Conservation (phyloP, 2,888 invertebrate species). For the Coenonympha glycerion region DNA sequence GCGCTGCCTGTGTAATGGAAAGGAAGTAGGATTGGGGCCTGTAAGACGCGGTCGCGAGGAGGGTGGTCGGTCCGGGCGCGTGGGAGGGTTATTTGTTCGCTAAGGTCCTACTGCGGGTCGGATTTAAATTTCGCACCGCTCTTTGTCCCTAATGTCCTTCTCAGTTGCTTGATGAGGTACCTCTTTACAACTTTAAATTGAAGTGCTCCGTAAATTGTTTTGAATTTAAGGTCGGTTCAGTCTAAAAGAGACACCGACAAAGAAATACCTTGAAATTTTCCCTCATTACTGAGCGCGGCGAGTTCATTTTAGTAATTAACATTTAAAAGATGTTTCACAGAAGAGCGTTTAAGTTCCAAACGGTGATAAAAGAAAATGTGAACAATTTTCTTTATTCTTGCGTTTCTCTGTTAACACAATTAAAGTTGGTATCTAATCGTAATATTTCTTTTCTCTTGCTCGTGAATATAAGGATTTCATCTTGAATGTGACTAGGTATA, state of each 20-base stretch:
- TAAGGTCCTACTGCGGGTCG: conserved; percentile 67
- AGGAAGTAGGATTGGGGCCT: conserved; percentile 75
- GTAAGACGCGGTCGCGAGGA: conserved; percentile 75
- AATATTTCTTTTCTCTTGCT: too few relatives aligned
- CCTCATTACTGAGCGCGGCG: conserved; percentile 19
- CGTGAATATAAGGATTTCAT: too few relatives aligned
- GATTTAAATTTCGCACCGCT: conserved; percentile 67
- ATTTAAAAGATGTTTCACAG: conserved; percentile 15
- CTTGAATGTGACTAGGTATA: too few relatives aligned
- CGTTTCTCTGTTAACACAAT: not conserved
- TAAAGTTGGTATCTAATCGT: too few relatives aligned
- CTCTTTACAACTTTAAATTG: conserved; percentile 68
- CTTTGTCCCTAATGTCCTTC: conserved; percentile 60
- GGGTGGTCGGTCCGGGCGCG: conserved; percentile 41
- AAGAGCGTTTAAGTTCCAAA: conserved; percentile 9
- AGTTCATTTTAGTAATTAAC: conserved; percentile 18
- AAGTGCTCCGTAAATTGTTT: conserved; percentile 50
- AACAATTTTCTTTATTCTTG: conserved; percentile 1
- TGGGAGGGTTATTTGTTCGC: conserved; percentile 65
- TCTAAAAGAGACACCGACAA: conserved; percentile 27
- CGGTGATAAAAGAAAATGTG: conserved; percentile 4
- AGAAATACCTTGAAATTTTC: conserved; percentile 23
- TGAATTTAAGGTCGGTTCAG: conserved; percentile 35
- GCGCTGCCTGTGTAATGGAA: conserved; percentile 68
- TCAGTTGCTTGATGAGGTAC: conserved; percentile 60